Percentiles rank a stretch among this genome's conserved stretches.
Conservation (phyloP, 2,797 vertebrate species). For the Epinephelus coioides region DNA sequence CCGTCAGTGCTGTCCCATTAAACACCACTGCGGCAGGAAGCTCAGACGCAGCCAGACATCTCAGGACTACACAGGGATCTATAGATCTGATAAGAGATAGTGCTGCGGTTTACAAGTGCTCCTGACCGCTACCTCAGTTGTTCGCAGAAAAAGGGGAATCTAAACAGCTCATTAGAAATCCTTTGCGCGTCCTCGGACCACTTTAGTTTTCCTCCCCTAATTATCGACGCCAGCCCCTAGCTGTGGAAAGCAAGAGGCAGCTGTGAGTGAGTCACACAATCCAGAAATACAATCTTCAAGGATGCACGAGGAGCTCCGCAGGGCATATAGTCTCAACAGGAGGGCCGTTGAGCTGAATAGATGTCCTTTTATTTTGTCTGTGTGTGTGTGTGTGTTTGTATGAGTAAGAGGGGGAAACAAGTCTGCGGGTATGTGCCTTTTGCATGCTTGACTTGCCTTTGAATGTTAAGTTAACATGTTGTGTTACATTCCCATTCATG, state of each 20-base stretch:
- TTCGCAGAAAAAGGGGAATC: conserved; percentile 39
- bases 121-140: conserved; percentile 31
- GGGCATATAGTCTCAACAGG: conserved; percentile 55
- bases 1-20: conserved; percentile 48
- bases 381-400: conserved; percentile 22
- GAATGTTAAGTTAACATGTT: conserved; percentile 25
- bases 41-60: conserved; percentile 46
- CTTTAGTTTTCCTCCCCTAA: conserved; percentile 65
- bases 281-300: conserved; percentile 59
- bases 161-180: conserved; percentile 67
- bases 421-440: conserved; percentile 25
- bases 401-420: conserved; percentile 6
- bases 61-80: conserved; percentile 49
- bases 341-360: conserved; percentile 49
- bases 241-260: conserved; percentile 58
- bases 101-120: conserved; percentile 51
- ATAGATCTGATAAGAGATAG: conserved; percentile 74
- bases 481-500: conserved; percentile 8
- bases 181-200: conserved; percentile 58
- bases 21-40: conserved; percentile 65
- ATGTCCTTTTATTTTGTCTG: conserved; percentile 46
- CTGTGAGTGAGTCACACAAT: conserved; percentile 71
- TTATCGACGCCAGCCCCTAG: conserved; percentile 58
- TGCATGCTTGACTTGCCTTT: conserved; percentile 24
- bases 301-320: conserved; percentile 48